Evolutionary conservation across 2,113 vertebrate genomes (phyloP), one percentile per base, ranked within the genome.

Genomic region (Tachuris rubrigastra): DNA sequence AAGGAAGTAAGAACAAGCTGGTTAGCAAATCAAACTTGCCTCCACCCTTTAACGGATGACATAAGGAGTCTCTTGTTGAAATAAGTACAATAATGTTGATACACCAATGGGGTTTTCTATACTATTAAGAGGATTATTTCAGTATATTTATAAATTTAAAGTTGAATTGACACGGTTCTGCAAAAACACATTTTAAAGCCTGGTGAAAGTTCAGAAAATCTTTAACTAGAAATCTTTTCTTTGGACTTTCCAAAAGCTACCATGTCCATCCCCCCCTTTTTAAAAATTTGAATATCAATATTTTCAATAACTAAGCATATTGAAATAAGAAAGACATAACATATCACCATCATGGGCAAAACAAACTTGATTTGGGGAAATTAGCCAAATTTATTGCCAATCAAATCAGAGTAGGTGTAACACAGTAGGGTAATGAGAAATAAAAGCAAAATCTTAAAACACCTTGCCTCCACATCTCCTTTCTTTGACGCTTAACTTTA

Each of bases 261-360:
- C 2, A 1, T 73, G 10, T 7, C 10, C 3, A 27, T 12, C 8
- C 5, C 1, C 1, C 2, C 9, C 1, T 28, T 52, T 52, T 52
- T 5, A 52, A 52, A 52, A 35, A 8, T 42, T 22, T 24, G 1
- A 53, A 20, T 28, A 37, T 35, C 9, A 1, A 8, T 42, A 31
- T 74, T 49, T 42, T 8, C 35, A 60, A 42, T 5, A 60, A 22
- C 20, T 33, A 60, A 10, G 7, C 19, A 60, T 17, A 53, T 20
- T 10, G 60, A 60, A 60, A 52, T 50, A 89, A 50, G 27, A 66
- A 2, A 81, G 30, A 47, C 7, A 18, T 49, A 49, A 52, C 15
- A 39, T 17, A 17, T 44, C 9, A 23, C 3, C 0, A 0, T 11
- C 33, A 50, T 30, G 21, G 42, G 27, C 31, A 72, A 56, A 56